Evolutionary conservation across 2,888 invertebrate genomes (phyloP), one percentile per base, ranked within the genome.

Genomic region (Coelopa pilipes): DNA sequence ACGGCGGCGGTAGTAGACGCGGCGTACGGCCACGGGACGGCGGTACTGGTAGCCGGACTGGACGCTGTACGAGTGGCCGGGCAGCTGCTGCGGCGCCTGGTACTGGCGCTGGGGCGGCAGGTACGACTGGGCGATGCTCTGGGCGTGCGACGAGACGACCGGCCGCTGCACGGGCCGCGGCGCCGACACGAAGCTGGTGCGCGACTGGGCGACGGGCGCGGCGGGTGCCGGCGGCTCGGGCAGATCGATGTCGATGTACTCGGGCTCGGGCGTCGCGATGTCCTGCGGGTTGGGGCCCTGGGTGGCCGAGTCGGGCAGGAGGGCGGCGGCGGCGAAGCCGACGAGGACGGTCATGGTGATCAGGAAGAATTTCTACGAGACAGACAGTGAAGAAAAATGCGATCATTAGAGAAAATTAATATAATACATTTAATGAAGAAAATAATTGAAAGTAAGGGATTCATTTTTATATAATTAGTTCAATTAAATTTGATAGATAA

Each of bases 201-300:
- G 24, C 21, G 34, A 49, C 60, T 19, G 71, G 50, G 15, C 62
- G 49, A 50, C 60, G 4, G 50, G 66, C 34, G 15, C 63, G 68
- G 34, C 67, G 47, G 74, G 68, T 45, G 70, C 59, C 19, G 63
- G 1, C 47, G 82, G 82, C 34, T 83, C 85, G 19, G 82, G 82
- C 9, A 78, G 74, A 76, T 87, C 87, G n/a, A 87, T 85, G 60
- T 87, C 87, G 74, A 87, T 87, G 74, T 87, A 87, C 78, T 87
- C 87, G 60, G 87, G 87, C 75, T 87, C 87, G 1, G 87, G 87
- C 73, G 87, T 87, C 24, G 87, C 87, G 79, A 87, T 87, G 75
- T 87, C 87, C 81, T 87, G 87, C 1, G 87, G 87, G 78, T 87
- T 87, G 66, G 87, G 87, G 70, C 87, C 87, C 76, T 87, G 87